These are phyloP conservation scores for Syrphus vitripennis DNA, from an alignment of 2,888 invertebrate genomes.

Conservation along the genomic window DNA sequence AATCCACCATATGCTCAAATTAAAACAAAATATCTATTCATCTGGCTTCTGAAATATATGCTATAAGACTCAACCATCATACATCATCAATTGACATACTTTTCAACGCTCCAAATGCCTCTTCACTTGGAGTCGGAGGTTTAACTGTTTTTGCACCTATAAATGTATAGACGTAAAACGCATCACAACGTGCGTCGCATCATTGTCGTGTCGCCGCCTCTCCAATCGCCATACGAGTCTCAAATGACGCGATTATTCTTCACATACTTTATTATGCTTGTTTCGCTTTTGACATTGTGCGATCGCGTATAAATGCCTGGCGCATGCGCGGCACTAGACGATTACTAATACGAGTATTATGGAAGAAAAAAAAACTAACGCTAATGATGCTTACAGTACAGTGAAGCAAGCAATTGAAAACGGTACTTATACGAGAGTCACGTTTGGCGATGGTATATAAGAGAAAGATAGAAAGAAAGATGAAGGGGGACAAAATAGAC, in stretches of 20 bases:
- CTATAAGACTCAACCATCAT: neutral
- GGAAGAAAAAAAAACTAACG: conserved; percentile 49
- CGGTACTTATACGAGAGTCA: conserved; percentile 63
- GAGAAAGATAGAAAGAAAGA: conserved; percentile 6
- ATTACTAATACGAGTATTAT: conserved; percentile 13
- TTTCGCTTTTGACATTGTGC: conserved; percentile 46
- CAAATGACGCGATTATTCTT: conserved; percentile 47
- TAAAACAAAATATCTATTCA: too few species aligned
- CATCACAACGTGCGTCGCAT: conserved; percentile 9
- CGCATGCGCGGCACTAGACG: conserved; percentile 28
- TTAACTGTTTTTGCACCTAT: conserved; percentile 48
- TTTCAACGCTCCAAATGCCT: conserved; percentile 36
- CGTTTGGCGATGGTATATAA: conserved; percentile 9
- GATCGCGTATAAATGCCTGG: conserved; percentile 23
- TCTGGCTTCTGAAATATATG: too few species aligned
- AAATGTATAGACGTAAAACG: conserved; percentile 7
- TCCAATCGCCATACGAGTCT: neutral
- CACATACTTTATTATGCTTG: conserved; percentile 62
- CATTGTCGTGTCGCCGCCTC: neutral
- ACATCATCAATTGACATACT: conserved; percentile 46
- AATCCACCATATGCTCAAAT: too few species aligned
- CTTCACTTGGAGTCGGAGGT: conserved; percentile 6
- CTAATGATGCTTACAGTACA: conserved; percentile 59
- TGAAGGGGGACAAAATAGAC: neutral
- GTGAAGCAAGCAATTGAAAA: conserved; percentile 47